A percentile compares a stretch with the other conserved stretches of the same genome.
Evolutionary conservation across 2,113 vertebrate genomes (phyloP).

Genomic region (Hypanus sabinus): DNA sequence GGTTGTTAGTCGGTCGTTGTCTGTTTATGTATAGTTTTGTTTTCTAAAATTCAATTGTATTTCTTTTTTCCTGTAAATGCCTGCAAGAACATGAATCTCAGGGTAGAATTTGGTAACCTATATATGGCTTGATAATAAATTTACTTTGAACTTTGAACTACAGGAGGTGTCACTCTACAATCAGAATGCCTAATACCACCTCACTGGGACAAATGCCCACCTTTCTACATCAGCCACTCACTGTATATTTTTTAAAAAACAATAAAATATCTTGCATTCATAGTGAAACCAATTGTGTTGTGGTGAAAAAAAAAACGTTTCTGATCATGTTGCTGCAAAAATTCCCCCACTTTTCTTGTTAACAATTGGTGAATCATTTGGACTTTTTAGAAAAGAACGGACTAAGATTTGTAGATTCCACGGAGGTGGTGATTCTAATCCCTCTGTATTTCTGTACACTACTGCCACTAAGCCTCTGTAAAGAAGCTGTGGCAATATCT

Average conservation of each 20-base stretch:
- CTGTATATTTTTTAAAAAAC: background rate
- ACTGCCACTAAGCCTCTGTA: background rate
- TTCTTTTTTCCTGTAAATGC: too few relatives aligned
- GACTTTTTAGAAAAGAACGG: slow-evolving; percentile 30
- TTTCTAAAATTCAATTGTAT: too few relatives aligned
- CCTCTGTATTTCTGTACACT: background rate
- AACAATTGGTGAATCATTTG: slow-evolving; percentile 32
- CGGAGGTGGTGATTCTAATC: background rate
- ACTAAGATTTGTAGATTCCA: background rate
- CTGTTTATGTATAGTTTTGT: too few relatives aligned
- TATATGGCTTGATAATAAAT: too few relatives aligned
- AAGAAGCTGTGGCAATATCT: background rate
- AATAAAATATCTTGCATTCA: background rate
- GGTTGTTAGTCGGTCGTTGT: too few relatives aligned
- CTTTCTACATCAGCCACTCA: background rate
- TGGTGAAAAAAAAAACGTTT: background rate
- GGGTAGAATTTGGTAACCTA: too few relatives aligned
- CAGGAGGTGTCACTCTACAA: background rate
- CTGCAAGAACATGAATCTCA: too few relatives aligned
- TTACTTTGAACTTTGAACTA: too few relatives aligned
- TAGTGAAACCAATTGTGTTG: background rate
- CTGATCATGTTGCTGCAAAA: background rate
- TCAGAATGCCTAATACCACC: background rate
- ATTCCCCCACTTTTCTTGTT: slow-evolving; percentile 9
- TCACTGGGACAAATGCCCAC: too few relatives aligned